These are phyloP conservation scores for Anoplopoma fimbria DNA, from an alignment of 2,113 vertebrate genomes.

Conservation along the genomic window DNA sequence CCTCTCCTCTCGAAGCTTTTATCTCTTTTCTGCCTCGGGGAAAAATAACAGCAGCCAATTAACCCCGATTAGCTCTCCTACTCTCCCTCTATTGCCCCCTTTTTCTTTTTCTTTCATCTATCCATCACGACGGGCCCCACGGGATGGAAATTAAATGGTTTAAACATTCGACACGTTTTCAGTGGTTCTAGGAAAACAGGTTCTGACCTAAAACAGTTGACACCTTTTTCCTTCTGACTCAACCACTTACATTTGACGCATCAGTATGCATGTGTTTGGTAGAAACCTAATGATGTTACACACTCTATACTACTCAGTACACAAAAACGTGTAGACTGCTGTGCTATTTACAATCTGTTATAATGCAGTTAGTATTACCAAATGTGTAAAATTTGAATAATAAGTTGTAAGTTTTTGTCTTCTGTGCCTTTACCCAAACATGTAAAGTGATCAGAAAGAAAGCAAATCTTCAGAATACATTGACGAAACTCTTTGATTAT, in stretches of 20 bases:
- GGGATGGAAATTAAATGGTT: slow-evolving; percentile 42
- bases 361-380: background rate
- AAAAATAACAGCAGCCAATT: slow-evolving; percentile 84
- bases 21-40: slow-evolving; percentile 76
- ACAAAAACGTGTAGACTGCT: slow-evolving; percentile 38
- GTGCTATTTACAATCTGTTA: no score
- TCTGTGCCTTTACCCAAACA: background rate
- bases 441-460: background rate
- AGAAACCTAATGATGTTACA: slow-evolving; percentile 43
- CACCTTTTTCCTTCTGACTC: slow-evolving; percentile 65
- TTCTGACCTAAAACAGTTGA: slow-evolving; percentile 53
- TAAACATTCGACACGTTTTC: slow-evolving; percentile 31
- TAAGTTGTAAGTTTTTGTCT: background rate
- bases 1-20: slow-evolving; percentile 31
- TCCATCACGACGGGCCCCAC: slow-evolving; percentile 43
- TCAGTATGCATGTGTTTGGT: slow-evolving; percentile 36
- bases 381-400: slow-evolving; percentile 1
- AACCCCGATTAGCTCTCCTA: slow-evolving; percentile 81
- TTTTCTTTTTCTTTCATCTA: slow-evolving; percentile 62
- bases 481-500: background rate
- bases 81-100: slow-evolving; percentile 50
- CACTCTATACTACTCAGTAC: background rate
- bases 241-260: slow-evolving; percentile 32
- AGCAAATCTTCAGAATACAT: background rate
- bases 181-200: slow-evolving; percentile 43